Base-by-base conservation (phyloP, 2,888 invertebrate genomes). In the Diplazon laetatorius region DNA sequence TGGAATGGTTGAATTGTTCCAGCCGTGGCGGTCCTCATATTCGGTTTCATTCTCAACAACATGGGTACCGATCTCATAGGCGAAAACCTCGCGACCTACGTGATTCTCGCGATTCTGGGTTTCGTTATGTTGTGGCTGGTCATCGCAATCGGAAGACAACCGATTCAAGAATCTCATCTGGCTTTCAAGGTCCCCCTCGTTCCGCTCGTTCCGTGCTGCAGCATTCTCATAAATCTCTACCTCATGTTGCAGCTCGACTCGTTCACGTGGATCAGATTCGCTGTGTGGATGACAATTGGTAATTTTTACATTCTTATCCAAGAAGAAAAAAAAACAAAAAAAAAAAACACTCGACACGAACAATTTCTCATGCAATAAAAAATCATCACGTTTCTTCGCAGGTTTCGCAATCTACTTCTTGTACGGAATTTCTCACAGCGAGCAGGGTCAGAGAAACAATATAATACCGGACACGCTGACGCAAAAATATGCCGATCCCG, bases 221-320 rank as follows among this genome's bases (percentile, higher is more conserved):
- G 97, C 91, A 94, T 97, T 50, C 94, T 97, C 80, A 95, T 97
- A 87, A 98, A 98, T 91, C 92, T 97, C 65, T 97, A 97, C 91
- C 92, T 98, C 68, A 98, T 98, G 98, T 93, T 97, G 85, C 96
- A 97, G 91, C 92, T 98, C 79, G 96, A 97, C 89, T 85, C 93
- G 62, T 93, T 94, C 86, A 98, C 98, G 1, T 98, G 98, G 98
- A 94, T 97, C 74, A 93, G 98, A 86, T 98, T 98, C 91, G 92
- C 93, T 68, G 93, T 96, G 14, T 98, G 98, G 98, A 93, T 98
- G 83, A 87, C 92, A 6, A 92, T 97, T 76, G 98, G 98, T 93
- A 88, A 92, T 92, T n/a, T n/a, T n/a, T 73, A 14, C 30, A 5
- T 35, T 5, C 9, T 30, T 16, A 14, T 2, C 30, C 25, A 18